A percentile compares a stretch with the other conserved stretches of the same genome.
Conservation (phyloP, 2,113 vertebrate species). For the Myodes glareolus region DNA sequence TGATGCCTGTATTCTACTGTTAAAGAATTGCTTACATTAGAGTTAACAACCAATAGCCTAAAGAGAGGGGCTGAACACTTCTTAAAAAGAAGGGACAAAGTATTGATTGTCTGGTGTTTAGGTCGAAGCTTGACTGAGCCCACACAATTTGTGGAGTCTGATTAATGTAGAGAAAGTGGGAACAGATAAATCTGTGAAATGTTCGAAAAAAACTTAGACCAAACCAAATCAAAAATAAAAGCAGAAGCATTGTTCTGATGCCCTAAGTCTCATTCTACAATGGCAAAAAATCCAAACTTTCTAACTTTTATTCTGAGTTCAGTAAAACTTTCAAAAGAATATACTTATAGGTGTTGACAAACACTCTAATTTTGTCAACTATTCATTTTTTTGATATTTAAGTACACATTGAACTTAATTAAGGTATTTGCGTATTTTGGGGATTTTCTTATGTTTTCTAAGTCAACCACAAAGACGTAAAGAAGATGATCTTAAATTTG, state of each 20-base stretch:
- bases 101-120: not conserved
- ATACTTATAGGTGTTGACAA: not conserved
- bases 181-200: not conserved
- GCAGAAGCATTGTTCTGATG: accelerated
- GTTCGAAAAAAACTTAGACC: not conserved
- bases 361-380: not conserved
- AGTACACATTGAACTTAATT: not conserved
- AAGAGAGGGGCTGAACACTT: accelerated
- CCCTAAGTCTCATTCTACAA: not conserved
- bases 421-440: not conserved
- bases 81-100: not conserved
- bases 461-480: too few relatives aligned
- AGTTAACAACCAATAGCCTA: not conserved
- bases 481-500: not conserved
- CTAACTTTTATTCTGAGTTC: not conserved
- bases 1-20: accelerated
- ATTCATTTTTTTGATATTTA: not conserved
- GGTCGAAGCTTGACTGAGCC: not conserved
- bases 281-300: not conserved
- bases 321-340: not conserved
- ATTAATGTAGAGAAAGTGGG: not conserved
- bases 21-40: not conserved
- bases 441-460: not conserved
- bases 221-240: not conserved
- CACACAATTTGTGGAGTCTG: not conserved